phyloP scores from a whole-genome alignment of 1,140 invertebrate genomes.

The Bicyclus anynana region DNA sequence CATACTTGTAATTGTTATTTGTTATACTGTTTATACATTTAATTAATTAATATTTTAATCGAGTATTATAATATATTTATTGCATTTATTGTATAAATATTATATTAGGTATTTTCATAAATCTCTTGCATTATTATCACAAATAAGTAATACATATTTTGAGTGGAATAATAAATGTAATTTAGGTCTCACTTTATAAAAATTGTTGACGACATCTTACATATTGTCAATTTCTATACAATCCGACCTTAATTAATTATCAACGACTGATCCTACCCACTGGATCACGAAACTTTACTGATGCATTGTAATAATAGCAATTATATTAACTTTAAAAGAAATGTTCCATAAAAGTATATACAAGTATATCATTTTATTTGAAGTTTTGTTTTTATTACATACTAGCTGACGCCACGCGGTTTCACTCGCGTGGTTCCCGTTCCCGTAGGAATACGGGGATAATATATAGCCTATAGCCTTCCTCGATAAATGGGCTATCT shows the following conservation, averaged over 20 bases:
- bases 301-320: no score
- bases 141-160: background rate
- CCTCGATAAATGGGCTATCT: no score
- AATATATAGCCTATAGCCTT: no score
- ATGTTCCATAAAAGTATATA: no score
- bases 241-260: background rate
- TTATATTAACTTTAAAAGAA: no score
- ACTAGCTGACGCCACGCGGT: no score
- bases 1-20: background rate
- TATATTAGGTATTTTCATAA: background rate
- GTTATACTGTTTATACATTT: background rate
- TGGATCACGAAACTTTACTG: background rate
- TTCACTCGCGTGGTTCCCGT: no score
- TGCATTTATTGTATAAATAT: background rate
- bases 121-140: background rate
- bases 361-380: no score
- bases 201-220: background rate
- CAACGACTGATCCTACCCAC: background rate
- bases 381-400: no score
- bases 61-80: background rate
- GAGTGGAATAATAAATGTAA: background rate
- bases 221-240: background rate
- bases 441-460: no score
- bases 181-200: background rate
- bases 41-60: background rate